These are phyloP conservation scores for Drosophila asahinai DNA, from an alignment of 1,140 invertebrate species.

Conservation along the genomic window DNA sequence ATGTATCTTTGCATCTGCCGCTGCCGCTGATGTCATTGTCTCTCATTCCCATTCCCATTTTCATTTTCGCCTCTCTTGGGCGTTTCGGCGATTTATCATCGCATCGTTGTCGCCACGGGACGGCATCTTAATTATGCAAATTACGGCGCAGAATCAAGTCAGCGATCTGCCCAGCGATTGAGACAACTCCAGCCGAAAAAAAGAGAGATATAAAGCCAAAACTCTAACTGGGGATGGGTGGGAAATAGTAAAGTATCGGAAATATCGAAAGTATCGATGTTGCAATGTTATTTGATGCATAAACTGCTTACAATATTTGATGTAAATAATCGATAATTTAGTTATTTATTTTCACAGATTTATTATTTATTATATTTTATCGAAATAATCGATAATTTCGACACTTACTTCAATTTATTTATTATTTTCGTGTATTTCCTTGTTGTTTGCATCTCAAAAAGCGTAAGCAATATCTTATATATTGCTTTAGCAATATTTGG, in stretches of 20 bases:
- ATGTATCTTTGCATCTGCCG: constrained; percentile 34
- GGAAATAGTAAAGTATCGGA: neutral
- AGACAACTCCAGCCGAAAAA: constrained; percentile 12
- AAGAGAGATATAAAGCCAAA: constrained; percentile 11
- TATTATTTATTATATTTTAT: neutral
- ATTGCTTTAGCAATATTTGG: too few relatives aligned
- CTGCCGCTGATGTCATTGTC: constrained; percentile 35
- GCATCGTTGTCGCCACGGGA: constrained; percentile 64
- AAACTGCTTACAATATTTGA: neutral
- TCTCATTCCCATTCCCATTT: constrained; percentile 13
- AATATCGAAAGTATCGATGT: neutral
- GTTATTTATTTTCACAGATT: neutral
- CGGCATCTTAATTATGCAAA: constrained; percentile 80
- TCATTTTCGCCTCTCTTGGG: constrained; percentile 27
- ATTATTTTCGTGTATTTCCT: neutral
- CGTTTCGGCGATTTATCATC: constrained; percentile 66
- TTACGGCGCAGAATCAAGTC: constrained; percentile 41
- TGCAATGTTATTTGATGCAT: neutral
- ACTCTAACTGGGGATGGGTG: neutral
- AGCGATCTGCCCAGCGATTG: constrained; percentile 24
- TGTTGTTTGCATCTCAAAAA: neutral
- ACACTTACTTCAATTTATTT: neutral
- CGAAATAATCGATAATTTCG: neutral
- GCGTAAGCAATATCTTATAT: too few relatives aligned
- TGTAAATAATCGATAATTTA: neutral